These are phyloP conservation scores for Drosophila seguyi DNA, from an alignment of 1,140 invertebrate species.

Conservation along the genomic window DNA sequence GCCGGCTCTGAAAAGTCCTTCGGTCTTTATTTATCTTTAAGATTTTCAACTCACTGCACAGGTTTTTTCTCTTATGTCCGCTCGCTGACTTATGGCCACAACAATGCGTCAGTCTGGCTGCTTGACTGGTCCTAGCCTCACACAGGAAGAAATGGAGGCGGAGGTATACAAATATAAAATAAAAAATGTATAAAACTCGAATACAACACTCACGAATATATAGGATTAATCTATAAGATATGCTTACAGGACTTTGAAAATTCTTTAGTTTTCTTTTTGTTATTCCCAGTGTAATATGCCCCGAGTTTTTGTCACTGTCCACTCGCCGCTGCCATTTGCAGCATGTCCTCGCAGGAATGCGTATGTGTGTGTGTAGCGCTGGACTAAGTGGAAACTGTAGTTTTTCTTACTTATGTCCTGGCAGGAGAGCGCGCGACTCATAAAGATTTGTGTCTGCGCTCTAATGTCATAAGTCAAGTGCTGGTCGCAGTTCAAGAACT, in stretches of 20 bases:
- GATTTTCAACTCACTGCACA: conserved; percentile 79
- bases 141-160: conserved; percentile 16
- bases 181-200: background rate
- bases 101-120: conserved; percentile 78
- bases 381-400: conserved; percentile 81
- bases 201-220: background rate
- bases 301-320: conserved; percentile 78
- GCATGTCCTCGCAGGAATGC: conserved; percentile 43
- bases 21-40: conserved; percentile 85
- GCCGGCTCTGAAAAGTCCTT: conserved; percentile 22
- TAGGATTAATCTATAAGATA: background rate
- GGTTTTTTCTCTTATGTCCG: conserved; percentile 48
- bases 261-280: background rate
- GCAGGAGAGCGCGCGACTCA: conserved; percentile 54
- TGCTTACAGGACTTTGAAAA: accelerated
- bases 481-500: conserved; percentile 69
- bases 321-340: conserved; percentile 74
- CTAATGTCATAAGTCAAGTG: conserved; percentile 80
- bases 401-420: conserved; percentile 79
- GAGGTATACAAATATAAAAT: background rate
- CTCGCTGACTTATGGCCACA: conserved; percentile 62
- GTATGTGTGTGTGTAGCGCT: conserved; percentile 37
- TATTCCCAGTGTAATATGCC: conserved; percentile 15
- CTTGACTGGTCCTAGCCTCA: conserved; percentile 24
- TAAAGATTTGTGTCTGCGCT: conserved; percentile 81